Conservation (phyloP, 2,113 vertebrate genomes). For the Mesitornis unicolor region DNA sequence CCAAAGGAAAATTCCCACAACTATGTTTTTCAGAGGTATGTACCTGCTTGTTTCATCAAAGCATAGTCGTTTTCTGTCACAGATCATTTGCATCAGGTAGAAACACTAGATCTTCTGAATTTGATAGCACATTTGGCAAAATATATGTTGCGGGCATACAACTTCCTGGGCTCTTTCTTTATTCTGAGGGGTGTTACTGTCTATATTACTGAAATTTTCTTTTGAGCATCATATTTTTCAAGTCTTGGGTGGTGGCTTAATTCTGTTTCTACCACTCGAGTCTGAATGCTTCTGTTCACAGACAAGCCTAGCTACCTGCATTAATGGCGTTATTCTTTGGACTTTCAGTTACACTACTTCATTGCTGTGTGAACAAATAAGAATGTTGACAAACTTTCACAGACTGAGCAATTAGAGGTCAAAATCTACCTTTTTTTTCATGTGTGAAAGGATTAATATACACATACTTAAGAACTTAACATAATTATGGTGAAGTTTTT, state of each 20-base stretch:
- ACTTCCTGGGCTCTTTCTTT: neutral
- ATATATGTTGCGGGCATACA: neutral
- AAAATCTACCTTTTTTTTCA: neutral
- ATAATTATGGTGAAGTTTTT: neutral
- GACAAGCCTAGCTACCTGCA: neutral
- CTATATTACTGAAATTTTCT: neutral
- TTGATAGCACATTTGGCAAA: neutral
- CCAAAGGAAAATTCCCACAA: neutral
- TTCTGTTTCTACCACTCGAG: neutral
- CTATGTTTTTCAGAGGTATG: neutral
- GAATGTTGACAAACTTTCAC: neutral
- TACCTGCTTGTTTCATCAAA: neutral
- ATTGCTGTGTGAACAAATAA: neutral
- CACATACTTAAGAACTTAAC: neutral
- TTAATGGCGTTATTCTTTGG: neutral
- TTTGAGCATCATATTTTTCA: neutral
- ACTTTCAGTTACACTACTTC: neutral
- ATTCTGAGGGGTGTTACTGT: neutral
- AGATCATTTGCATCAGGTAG: neutral
- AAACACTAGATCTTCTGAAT: neutral
- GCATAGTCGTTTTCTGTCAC: neutral
- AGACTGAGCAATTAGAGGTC: neutral
- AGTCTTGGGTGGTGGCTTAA: neutral
- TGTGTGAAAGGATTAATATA: neutral
- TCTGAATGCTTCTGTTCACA: neutral